Conservation (phyloP, 2,888 invertebrate genomes). For the Microplitis manilae region DNA sequence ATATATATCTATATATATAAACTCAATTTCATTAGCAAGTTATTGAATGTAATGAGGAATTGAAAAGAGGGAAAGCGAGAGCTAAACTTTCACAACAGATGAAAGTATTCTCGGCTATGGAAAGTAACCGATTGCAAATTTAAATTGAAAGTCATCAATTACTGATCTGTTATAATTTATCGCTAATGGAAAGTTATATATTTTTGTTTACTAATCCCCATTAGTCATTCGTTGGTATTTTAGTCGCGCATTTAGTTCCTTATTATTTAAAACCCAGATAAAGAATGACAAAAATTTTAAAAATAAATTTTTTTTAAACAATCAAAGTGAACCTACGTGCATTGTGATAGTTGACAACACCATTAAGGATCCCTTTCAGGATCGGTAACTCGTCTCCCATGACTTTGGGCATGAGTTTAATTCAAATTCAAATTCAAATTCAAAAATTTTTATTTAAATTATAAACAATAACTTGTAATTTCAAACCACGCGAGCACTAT, state of each 20-base stretch:
- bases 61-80: slow-evolving; percentile 28
- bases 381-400: slow-evolving; percentile 94
- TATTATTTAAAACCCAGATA: too few species aligned
- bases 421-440: slow-evolving; percentile 8
- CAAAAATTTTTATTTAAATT: neutral
- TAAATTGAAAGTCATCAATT: neutral
- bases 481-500: slow-evolving; percentile 2
- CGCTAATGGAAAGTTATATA: neutral
- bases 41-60: slow-evolving; percentile 1
- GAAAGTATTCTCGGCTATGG: slow-evolving; percentile 18
- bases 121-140: neutral
- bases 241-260: too few species aligned
- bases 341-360: slow-evolving; percentile 92
- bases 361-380: slow-evolving; percentile 91
- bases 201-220: neutral
- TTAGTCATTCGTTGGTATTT: too few species aligned
- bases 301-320: slow-evolving; percentile 5
- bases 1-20: neutral
- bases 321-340: slow-evolving; percentile 85
- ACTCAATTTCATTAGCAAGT: neutral
- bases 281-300: neutral
- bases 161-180: neutral
- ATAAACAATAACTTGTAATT: neutral
- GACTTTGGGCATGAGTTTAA: slow-evolving; percentile 63
- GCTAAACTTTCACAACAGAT: slow-evolving; percentile 16